Base-by-base conservation (phyloP, 2,888 invertebrate genomes). In the Netelia fuscicornis region DNA sequence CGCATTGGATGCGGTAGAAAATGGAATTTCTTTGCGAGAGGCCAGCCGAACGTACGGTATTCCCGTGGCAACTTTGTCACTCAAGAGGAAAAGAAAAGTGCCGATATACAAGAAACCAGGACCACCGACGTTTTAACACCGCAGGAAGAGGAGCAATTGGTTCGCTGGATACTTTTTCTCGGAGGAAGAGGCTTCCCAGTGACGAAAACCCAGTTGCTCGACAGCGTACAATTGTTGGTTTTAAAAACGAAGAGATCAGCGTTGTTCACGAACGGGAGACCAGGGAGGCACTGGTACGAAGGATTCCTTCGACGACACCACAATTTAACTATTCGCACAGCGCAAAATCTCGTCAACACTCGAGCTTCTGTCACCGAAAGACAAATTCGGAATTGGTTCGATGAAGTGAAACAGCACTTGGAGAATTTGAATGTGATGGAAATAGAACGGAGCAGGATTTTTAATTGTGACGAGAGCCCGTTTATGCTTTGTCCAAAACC, bases 401-500 rank as follows among this genome's bases (percentile, higher is more conserved):
- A 48, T 9, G 70, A 74, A 52, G 56, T 83, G 8, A 25, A 71
- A 64, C 20, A 62, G 17, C 17, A 71, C 30, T 71, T 80, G 37
- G 10, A 56, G 10, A 42, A 75, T 23, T 23, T 77, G 62, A 82
- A 85, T 70, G 20, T 87, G 23, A 6, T 52, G 20, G 71, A 86
- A 2, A 84, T 84, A 13, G 44, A 78, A 72, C 86, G 89, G 20
- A 56, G 25, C 42, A 75, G 90, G 58, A 17, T 90, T 42, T 91
- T 87, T 64, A 91, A 91, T 83, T 86, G 85, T 23, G 90, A 17
- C 0, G 17, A 17, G 17, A 17, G 17, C 17, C 17, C 17, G 17
- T 17, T 17, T 17, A 17, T 17, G 90, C 76, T 91, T 20, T 84
- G 86, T 81, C 89, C 88, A 2, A 88, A 90, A 86, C 87, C 78